Conservation (phyloP, 2,888 invertebrate species). For the Tupiocoris notatus region DNA sequence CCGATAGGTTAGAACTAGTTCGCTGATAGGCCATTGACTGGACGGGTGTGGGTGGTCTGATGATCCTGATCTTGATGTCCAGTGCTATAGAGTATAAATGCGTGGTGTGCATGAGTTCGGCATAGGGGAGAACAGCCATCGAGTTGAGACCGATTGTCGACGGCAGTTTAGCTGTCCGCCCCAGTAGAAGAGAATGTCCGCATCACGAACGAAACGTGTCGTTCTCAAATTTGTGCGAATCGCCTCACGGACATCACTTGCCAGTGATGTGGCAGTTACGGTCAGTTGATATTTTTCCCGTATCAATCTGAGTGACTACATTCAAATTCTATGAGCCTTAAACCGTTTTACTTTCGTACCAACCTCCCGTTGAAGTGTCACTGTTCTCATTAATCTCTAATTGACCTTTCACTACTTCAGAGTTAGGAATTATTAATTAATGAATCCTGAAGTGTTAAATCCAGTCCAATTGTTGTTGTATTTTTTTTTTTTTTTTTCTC, state of each 20-base stretch:
- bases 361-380: too few species aligned
- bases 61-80: neutral
- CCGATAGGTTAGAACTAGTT: too few species aligned
- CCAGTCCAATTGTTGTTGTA: too few species aligned
- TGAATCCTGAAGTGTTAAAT: too few species aligned
- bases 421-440: too few species aligned
- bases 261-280: neutral
- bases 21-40: too few species aligned
- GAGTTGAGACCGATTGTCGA: neutral
- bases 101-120: neutral
- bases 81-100: neutral
- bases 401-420: too few species aligned
- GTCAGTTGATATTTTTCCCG: neutral
- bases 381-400: too few species aligned
- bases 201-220: conserved; percentile 1
- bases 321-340: too few species aligned
- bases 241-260: neutral
- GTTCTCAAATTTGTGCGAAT: conserved; percentile 1
- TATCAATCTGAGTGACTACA: too few species aligned
- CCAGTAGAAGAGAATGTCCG: neutral
- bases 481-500: too few species aligned
- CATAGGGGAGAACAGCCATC: neutral
- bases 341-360: too few species aligned
- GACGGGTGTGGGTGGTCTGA: neutral
- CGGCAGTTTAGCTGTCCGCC: neutral